A percentile compares a stretch with the other conserved stretches of the same genome.
phyloP scores from a whole-genome alignment of 2,797 vertebrate species.

The Pantherophis alleghaniensis region DNA sequence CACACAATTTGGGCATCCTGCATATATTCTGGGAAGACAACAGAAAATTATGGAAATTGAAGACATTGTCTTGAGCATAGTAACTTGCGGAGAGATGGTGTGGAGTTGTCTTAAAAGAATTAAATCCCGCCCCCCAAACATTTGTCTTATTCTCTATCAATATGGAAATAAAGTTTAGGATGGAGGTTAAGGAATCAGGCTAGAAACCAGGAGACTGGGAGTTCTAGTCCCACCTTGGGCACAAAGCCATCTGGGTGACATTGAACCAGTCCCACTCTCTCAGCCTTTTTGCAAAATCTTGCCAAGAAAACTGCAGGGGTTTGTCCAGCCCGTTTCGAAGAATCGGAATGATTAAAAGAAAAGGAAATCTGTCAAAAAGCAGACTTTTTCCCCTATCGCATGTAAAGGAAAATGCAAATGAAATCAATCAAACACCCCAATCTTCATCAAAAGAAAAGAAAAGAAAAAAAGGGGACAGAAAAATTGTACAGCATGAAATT shows the following conservation, averaged over 20 bases:
- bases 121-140: neutral
- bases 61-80: neutral
- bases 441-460: neutral
- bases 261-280: too few relatives aligned
- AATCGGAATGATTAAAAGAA: neutral
- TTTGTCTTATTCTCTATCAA: neutral
- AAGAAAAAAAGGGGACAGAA: neutral
- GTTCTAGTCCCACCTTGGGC: neutral
- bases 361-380: neutral
- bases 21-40: neutral
- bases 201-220: neutral
- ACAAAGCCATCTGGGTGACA: too few relatives aligned
- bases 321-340: neutral
- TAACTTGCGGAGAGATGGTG: neutral
- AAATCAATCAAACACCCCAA: neutral
- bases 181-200: neutral
- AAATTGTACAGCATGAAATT: neutral
- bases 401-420: neutral
- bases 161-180: neutral
- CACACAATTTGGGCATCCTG: neutral
- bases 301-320: neutral
- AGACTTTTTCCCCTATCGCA: neutral
- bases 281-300: neutral
- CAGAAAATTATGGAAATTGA: neutral
- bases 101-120: neutral